Conservation (phyloP, 2,888 invertebrate species). For the Nomada ferruginata region DNA sequence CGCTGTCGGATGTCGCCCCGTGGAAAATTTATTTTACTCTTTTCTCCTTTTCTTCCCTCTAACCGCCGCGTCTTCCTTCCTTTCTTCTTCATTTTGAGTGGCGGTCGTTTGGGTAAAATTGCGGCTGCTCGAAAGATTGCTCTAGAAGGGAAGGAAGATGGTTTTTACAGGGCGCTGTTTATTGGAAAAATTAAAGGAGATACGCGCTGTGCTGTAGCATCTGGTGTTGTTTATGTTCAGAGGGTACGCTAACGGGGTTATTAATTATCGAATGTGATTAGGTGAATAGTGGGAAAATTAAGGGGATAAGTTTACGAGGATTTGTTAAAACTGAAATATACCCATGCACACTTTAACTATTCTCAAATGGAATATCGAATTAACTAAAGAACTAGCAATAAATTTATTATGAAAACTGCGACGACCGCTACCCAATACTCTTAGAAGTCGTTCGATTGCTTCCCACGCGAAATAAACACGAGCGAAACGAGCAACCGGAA, state of each 20-base stretch:
- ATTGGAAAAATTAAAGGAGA: background rate
- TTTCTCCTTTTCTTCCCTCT: background rate
- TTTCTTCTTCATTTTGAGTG: background rate
- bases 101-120: constrained; percentile 25
- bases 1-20: constrained; percentile 43
- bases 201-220: no score
- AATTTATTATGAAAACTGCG: background rate
- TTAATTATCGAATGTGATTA: no score
- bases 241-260: no score
- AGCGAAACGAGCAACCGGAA: constrained; percentile 26
- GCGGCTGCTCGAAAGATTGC: constrained; percentile 29
- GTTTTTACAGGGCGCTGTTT: background rate
- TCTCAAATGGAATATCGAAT: background rate
- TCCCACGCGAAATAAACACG: background rate
- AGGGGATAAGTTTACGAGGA: no score
- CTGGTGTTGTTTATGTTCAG: no score
- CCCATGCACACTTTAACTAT: background rate
- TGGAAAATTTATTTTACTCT: constrained; percentile 62
- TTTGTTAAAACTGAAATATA: background rate
- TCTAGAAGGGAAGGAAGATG: background rate
- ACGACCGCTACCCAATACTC: no score
- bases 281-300: no score
- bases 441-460: background rate
- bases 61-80: background rate
- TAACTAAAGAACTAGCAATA: background rate